Evolutionary conservation across 2,797 vertebrate genomes (phyloP).

Genomic region (Tenualosa thibaudeaui): DNA sequence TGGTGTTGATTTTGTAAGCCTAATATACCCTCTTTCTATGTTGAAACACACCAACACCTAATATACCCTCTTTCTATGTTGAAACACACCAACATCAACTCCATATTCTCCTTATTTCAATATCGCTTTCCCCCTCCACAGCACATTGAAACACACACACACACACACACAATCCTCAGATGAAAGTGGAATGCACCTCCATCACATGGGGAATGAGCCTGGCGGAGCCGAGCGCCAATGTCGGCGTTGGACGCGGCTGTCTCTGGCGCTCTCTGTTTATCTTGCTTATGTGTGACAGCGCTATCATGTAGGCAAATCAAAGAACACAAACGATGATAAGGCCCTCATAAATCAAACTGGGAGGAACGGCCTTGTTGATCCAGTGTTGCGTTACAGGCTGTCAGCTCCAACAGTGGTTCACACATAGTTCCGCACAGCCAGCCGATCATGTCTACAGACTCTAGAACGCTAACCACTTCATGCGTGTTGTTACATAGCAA

Average conservation of each 20-base stretch:
- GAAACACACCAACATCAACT: not conserved
- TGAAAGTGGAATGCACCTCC: not conserved
- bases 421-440: not conserved
- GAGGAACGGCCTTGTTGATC: constrained; percentile 51
- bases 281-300: constrained; percentile 62
- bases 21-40: not conserved
- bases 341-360: constrained; percentile 60
- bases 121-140: not conserved
- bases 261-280: constrained; percentile 55
- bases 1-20: not conserved
- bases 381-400: constrained; percentile 46
- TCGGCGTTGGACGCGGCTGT: not conserved
- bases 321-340: constrained; percentile 58
- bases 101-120: not conserved
- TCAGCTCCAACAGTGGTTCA: constrained; percentile 11
- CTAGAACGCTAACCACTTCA: not conserved
- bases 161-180: not conserved
- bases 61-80: not conserved
- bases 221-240: not conserved
- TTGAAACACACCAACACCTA: not conserved
- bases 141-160: constrained; percentile 29
- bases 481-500: constrained; percentile 16
- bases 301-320: constrained; percentile 66
- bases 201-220: not conserved
- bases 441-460: not conserved